Evolutionary conservation across 2,797 vertebrate species (phyloP).

Genomic region (Perodicticus potto): DNA sequence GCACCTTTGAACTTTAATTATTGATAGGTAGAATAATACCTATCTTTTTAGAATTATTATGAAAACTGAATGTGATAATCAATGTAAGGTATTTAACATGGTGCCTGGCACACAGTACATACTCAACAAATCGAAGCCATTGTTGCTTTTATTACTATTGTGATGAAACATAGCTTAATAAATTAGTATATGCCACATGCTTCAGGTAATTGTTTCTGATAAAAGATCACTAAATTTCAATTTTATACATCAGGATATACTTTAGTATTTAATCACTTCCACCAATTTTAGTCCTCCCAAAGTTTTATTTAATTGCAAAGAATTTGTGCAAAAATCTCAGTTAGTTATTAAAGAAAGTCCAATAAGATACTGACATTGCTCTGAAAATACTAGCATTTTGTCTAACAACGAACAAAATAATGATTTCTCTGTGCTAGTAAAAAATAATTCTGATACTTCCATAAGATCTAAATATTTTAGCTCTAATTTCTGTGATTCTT

Average conservation of each 20-base stretch:
- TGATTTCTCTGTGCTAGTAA: background rate
- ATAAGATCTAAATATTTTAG: constrained; percentile 21
- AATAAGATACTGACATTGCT: background rate
- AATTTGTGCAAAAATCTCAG: constrained; percentile 36
- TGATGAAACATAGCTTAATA: background rate
- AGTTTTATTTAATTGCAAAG: constrained; percentile 52
- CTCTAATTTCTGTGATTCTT: constrained; percentile 52
- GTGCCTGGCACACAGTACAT: background rate
- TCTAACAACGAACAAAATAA: constrained; percentile 24
- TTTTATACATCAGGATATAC: constrained; percentile 40
- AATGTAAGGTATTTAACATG: constrained; percentile 5
- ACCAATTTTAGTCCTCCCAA: background rate
- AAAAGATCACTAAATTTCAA: background rate
- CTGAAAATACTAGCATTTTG: constrained; percentile 42
- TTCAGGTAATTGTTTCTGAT: constrained; percentile 5
- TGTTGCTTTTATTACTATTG: background rate
- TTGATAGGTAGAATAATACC: constrained; percentile 28
- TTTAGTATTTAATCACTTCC: background rate
- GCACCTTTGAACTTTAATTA: background rate
- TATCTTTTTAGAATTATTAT: constrained; percentile 6
- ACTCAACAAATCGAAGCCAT: background rate
- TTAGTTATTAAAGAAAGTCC: constrained; percentile 41
- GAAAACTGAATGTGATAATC: constrained; percentile 37
- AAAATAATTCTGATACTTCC: constrained; percentile 15
- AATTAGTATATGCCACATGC: background rate